Percentiles rank a stretch among this genome's conserved stretches.
These are phyloP conservation scores for Pelobates cultripes DNA, from an alignment of 2,797 vertebrate species.

Conservation along the genomic window DNA sequence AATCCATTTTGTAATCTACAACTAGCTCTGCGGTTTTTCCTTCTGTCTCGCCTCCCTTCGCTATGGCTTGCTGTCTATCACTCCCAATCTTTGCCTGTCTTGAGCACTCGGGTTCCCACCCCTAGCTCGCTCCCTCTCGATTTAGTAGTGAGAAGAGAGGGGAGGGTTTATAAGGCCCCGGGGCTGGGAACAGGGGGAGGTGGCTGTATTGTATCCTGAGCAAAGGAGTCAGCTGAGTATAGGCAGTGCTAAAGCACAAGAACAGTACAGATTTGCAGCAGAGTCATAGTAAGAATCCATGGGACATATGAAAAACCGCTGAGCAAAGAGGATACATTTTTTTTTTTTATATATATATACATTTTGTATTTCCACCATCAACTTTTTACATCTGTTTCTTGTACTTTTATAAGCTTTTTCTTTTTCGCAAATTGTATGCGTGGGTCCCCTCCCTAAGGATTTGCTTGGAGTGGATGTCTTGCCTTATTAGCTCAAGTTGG, in stretches of 20 bases:
- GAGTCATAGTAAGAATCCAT: conserved; percentile 1
- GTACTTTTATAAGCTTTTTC: too few species aligned
- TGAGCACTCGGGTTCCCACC: conserved; percentile 33
- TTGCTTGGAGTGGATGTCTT: not conserved
- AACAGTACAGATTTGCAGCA: conserved; percentile 5
- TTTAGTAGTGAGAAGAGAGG: conserved; percentile 22
- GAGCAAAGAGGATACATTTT: conserved; percentile 8
- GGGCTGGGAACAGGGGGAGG: conserved; percentile 34
- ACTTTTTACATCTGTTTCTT: not conserved
- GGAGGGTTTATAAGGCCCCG: conserved; percentile 39
- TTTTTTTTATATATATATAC: too few species aligned
- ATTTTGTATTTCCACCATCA: not conserved
- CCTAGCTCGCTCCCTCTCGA: conserved; percentile 38
- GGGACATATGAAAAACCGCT: conserved; percentile 12
- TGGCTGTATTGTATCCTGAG: conserved; percentile 32
- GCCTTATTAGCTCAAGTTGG: not conserved
- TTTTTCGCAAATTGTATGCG: too few species aligned
- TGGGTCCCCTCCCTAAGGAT: not conserved
- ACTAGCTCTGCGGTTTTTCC: too few species aligned
- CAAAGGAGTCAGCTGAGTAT: conserved; percentile 48
- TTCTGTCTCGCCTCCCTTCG: not conserved
- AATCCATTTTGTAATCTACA: too few species aligned
- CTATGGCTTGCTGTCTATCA: not conserved
- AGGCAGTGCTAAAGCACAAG: conserved; percentile 20
- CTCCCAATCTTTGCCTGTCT: conserved; percentile 17